phyloP scores from a whole-genome alignment of 2,113 vertebrate species.

The Centropus bengalensis region DNA sequence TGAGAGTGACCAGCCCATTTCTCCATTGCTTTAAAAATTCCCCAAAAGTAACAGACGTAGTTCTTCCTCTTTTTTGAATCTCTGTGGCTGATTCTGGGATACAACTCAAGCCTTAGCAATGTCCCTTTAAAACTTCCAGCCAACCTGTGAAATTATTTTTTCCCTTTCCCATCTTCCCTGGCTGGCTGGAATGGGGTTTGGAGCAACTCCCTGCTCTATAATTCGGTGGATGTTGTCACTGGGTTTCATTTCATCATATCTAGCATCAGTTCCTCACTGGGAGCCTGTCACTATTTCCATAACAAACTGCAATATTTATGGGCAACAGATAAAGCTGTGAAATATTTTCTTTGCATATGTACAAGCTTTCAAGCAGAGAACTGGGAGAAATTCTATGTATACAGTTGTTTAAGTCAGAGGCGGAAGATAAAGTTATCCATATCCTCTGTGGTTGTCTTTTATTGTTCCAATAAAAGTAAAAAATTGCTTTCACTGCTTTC shows the following conservation, averaged over 20 bases:
- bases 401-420: background rate
- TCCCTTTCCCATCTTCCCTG: background rate
- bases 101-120: background rate
- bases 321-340: background rate
- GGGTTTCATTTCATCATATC: background rate
- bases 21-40: background rate
- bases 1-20: rapidly evolving
- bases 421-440: background rate
- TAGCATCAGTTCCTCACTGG: background rate
- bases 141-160: background rate
- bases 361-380: background rate
- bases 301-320: background rate
- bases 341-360: background rate
- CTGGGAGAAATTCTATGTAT: background rate
- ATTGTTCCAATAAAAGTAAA: background rate
- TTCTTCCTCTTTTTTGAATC: background rate
- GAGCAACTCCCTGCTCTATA: background rate
- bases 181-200: background rate
- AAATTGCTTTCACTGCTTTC: background rate
- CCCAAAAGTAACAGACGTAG: background rate
- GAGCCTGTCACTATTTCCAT: background rate
- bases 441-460: background rate
- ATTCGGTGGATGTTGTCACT: background rate
- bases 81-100: background rate
- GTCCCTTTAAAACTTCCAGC: background rate